Evolutionary conservation across 2,888 invertebrate species (phyloP).

Genomic region (Drosophila bunnanda): DNA sequence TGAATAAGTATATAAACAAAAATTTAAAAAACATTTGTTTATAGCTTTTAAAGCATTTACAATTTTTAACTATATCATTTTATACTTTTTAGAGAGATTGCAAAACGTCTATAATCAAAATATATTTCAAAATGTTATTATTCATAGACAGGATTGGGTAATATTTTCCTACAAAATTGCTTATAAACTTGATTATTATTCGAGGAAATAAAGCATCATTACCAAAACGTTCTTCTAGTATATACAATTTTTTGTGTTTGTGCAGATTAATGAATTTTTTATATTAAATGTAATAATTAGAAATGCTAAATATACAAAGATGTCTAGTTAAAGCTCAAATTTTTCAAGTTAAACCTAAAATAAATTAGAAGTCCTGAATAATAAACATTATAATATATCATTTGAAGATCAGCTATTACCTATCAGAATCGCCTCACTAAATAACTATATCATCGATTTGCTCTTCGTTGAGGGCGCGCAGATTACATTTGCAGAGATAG

Average conservation of each 20-base stretch:
- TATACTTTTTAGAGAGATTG: too few relatives aligned
- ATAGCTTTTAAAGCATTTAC: background rate
- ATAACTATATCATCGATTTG: conserved; percentile 76
- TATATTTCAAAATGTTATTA: background rate
- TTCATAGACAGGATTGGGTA: background rate
- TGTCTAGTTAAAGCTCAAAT: background rate
- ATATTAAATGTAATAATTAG: background rate
- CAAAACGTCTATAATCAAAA: background rate
- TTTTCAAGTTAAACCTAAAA: background rate
- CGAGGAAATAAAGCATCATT: background rate
- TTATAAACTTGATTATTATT: background rate
- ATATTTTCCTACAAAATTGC: background rate
- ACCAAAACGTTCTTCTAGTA: background rate
- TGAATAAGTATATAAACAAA: background rate
- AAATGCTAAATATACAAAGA: background rate
- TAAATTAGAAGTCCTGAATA: background rate
- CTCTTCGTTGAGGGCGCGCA: conserved; percentile 74
- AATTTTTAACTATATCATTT: too few relatives aligned
- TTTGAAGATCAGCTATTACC: background rate
- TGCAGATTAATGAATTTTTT: too few relatives aligned
- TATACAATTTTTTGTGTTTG: background rate
- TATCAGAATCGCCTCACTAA: conserved; percentile 33
- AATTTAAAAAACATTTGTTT: background rate
- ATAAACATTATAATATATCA: background rate
- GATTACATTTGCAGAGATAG: conserved; percentile 80